phyloP scores from a whole-genome alignment of 2,113 vertebrate species.

The Hippoglossus stenolepis region DNA sequence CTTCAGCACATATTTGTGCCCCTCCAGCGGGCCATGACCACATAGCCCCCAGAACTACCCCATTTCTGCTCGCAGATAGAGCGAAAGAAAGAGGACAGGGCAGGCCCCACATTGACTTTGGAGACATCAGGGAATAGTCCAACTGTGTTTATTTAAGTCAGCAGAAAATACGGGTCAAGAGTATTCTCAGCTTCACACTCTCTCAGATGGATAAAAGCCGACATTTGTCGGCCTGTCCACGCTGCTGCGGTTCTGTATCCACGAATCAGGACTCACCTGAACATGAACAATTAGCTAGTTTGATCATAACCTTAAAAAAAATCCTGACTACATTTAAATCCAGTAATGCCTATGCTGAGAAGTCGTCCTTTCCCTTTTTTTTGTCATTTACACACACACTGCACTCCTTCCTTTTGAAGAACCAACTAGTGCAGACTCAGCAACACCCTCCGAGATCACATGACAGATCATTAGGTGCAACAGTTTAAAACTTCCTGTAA shows the following conservation, averaged over 20 bases:
- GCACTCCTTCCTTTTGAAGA: constrained; percentile 56
- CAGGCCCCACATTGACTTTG: constrained; percentile 55
- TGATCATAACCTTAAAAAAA: not conserved
- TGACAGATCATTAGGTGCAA: constrained; percentile 58
- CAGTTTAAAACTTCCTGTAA: constrained; percentile 54
- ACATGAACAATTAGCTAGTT: not conserved
- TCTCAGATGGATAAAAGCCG: not conserved
- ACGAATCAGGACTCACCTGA: constrained; percentile 8
- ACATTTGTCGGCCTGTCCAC: not conserved
- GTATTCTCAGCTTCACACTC: constrained; percentile 5
- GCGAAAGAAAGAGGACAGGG: constrained; percentile 38
- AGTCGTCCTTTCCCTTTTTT: not conserved
- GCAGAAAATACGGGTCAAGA: constrained; percentile 63
- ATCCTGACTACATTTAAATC: not conserved
- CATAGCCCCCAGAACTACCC: constrained; percentile 49
- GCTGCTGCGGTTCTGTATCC: not conserved
- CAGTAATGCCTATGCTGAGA: not conserved
- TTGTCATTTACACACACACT: constrained; percentile 28
- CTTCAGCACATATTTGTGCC: constrained; percentile 80
- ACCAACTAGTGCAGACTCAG: constrained; percentile 63
- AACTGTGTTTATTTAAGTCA: constrained; percentile 67
- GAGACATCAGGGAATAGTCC: constrained; percentile 47
- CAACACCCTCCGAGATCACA: constrained; percentile 64
- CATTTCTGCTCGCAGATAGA: constrained; percentile 40
- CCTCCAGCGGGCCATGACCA: constrained; percentile 64